Evolutionary conservation across 2,113 vertebrate species (phyloP).

Genomic region (Microtus pennsylvanicus): DNA sequence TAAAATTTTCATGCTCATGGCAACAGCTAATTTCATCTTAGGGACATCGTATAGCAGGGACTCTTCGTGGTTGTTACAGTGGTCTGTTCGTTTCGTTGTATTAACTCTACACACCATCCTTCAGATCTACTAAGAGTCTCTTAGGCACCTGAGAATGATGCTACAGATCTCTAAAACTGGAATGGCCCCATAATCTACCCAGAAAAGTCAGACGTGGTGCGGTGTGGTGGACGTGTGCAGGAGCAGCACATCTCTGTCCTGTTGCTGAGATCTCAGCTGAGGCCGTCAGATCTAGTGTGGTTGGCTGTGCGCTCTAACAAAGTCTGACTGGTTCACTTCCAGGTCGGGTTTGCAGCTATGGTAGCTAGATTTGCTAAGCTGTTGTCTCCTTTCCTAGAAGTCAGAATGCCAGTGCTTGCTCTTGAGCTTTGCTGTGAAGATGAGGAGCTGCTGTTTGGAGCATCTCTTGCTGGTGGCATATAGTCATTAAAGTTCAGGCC

Average conservation of each 20-base stretch:
- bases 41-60: neutral
- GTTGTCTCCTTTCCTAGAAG: neutral
- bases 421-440: neutral
- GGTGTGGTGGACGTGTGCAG: neutral
- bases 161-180: neutral
- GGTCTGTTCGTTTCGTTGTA: neutral
- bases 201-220: neutral
- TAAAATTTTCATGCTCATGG: neutral
- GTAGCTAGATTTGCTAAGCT: neutral
- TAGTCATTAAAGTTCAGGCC: neutral
- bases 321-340: neutral
- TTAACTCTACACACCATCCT: too few relatives aligned
- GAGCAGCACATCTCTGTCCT: neutral
- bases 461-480: neutral
- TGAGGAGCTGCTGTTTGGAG: neutral
- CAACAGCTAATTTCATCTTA: neutral
- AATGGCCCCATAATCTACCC: neutral
- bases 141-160: neutral
- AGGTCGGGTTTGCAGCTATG: neutral
- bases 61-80: neutral
- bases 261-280: neutral
- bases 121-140: neutral
- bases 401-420: neutral
- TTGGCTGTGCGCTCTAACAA: neutral
- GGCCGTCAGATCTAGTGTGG: neutral